phyloP scores from a whole-genome alignment of 2,113 vertebrate genomes.

The Ovis canadensis region DNA sequence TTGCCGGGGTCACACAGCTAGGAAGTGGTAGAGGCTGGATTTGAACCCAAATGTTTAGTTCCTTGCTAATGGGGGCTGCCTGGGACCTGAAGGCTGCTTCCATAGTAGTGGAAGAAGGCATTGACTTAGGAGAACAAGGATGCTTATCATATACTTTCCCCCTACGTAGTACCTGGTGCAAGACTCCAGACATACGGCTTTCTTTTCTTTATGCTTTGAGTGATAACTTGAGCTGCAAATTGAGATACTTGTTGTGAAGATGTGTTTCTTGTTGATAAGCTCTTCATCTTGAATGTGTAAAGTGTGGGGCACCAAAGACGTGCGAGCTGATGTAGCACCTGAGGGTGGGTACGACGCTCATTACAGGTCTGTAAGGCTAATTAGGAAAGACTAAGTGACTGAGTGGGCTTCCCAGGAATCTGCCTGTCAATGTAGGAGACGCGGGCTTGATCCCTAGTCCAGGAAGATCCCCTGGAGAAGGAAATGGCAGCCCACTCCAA shows the following conservation, averaged over 20 bases:
- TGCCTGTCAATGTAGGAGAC: neutral
- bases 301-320: rapidly evolving
- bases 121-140: neutral
- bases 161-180: neutral
- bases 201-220: neutral
- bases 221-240: neutral
- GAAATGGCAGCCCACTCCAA: neutral
- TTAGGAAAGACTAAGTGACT: neutral
- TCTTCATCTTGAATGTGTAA: neutral
- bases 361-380: neutral
- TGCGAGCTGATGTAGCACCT: rapidly evolving
- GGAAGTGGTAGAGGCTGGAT: neutral
- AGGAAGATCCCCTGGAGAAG: neutral
- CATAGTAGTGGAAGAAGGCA: neutral
- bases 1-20: neutral
- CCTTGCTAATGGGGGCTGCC: neutral
- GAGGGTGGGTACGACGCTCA: rapidly evolving
- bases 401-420: neutral
- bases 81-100: neutral
- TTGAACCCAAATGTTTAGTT: neutral
- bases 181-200: neutral
- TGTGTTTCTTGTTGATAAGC: neutral
- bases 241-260: neutral
- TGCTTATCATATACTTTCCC: neutral
- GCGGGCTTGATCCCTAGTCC: neutral